These are phyloP conservation scores for Acanthaster planci DNA, from an alignment of 35 echinoderm and acorn worm species.

Conservation along the genomic window DNA sequence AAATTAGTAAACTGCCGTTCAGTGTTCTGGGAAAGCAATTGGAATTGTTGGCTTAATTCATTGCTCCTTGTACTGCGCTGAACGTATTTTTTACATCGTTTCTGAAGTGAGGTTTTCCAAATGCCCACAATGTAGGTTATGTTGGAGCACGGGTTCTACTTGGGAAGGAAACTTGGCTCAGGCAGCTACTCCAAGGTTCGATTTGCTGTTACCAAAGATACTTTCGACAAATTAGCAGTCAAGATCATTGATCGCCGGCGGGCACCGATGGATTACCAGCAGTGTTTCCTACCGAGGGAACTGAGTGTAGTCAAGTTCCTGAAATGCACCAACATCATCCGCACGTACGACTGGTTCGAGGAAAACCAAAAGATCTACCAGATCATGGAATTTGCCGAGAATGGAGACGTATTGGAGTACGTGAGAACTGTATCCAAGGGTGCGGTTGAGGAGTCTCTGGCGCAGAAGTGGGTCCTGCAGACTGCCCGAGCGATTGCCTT, in stretches of 20 bases:
- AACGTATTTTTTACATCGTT: not conserved
- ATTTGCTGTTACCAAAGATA: slow-evolving; percentile 52
- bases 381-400: slow-evolving; percentile 74
- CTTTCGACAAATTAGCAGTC: slow-evolving; percentile 63
- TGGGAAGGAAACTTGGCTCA: slow-evolving; percentile 72
- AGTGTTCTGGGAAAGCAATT: not conserved
- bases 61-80: no score
- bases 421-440: slow-evolving; percentile 60
- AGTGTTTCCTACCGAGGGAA: slow-evolving; percentile 83
- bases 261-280: slow-evolving; percentile 82
- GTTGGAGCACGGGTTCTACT: slow-evolving; percentile 51
- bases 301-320: slow-evolving; percentile 64
- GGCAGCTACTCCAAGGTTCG: slow-evolving; percentile 97
- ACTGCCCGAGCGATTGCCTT: slow-evolving; percentile 68
- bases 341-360: slow-evolving; percentile 81
- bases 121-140: slow-evolving; percentile 38
- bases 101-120: not conserved
- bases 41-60: not conserved
- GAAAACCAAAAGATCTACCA: slow-evolving; percentile 84
- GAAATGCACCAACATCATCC: slow-evolving; percentile 68
- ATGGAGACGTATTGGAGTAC: slow-evolving; percentile 88
- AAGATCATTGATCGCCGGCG: slow-evolving; percentile 91
- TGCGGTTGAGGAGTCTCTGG: slow-evolving; percentile 56
- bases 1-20: not conserved
- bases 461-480: slow-evolving; percentile 74